Conservation (phyloP, 2,797 vertebrate species). For the Tokudaia muenninki region DNA sequence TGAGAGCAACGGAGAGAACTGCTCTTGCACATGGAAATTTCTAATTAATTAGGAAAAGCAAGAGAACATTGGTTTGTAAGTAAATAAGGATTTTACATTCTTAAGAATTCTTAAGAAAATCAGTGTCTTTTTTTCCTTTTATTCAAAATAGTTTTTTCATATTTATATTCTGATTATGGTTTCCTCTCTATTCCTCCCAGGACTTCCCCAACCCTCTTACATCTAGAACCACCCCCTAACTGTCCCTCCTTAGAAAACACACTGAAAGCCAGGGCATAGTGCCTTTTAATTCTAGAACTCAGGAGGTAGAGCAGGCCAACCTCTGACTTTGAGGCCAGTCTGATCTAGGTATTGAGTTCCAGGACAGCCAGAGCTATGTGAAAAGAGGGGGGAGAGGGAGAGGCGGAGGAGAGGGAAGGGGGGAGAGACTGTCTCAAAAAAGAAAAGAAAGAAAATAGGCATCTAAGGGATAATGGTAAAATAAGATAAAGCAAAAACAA, state of each 20-base stretch:
- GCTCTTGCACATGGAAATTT: neutral
- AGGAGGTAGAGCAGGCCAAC: too few relatives aligned
- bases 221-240: neutral
- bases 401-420: too few relatives aligned
- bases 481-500: neutral
- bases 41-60: neutral
- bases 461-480: neutral
- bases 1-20: neutral
- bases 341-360: neutral
- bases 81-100: neutral
- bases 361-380: too few relatives aligned
- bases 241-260: neutral
- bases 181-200: neutral
- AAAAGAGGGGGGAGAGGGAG: too few relatives aligned
- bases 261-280: neutral
- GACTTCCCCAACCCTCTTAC: neutral
- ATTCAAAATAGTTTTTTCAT: neutral
- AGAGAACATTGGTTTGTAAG: neutral
- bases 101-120: neutral
- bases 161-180: neutral
- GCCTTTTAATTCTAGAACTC: neutral
- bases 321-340: neutral
- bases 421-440: neutral
- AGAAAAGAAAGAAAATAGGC: neutral
- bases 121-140: neutral